These are phyloP conservation scores for Cirrhinus mrigala DNA, from an alignment of 2,797 vertebrate species.

Conservation along the genomic window DNA sequence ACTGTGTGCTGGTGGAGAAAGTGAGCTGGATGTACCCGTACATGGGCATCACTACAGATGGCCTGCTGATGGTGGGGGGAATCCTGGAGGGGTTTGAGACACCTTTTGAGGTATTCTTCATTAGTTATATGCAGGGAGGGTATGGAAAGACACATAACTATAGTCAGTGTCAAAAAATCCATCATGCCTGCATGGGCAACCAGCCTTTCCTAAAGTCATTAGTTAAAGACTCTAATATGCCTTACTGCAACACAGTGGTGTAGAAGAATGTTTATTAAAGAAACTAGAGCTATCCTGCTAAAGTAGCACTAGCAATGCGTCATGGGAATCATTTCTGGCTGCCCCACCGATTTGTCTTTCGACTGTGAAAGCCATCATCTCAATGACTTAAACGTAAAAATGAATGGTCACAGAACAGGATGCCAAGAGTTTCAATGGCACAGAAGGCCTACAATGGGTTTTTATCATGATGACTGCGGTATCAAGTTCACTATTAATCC, in stretches of 20 bases:
- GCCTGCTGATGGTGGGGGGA: conserved; percentile 81
- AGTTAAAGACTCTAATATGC: neutral
- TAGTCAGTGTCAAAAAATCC: neutral
- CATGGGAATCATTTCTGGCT: conserved; percentile 29
- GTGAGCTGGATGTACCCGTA: conserved; percentile 81
- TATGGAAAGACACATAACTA: neutral
- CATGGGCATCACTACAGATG: conserved; percentile 78
- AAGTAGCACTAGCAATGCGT: conserved; percentile 4
- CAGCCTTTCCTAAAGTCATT: conserved; percentile 9
- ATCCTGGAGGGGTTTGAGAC: conserved; percentile 79
- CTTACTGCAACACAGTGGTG: neutral
- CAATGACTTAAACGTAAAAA: neutral
- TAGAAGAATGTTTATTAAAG: conserved; percentile 26
- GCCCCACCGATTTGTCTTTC: conserved; percentile 7
- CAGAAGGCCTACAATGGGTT: neutral
- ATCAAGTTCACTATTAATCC: conserved; percentile 12
- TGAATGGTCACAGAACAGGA: conserved; percentile 21
- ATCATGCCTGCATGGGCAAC: neutral
- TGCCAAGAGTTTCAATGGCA: conserved; percentile 27
- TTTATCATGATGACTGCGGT: conserved; percentile 8
- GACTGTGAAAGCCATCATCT: conserved; percentile 15
- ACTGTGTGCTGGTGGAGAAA: conserved; percentile 82
- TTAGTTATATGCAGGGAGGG: neutral
- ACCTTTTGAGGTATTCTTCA: conserved; percentile 79
- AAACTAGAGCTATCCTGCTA: neutral